Conservation (phyloP, 2,888 invertebrate genomes). For the Tanytarsus gracilentus region DNA sequence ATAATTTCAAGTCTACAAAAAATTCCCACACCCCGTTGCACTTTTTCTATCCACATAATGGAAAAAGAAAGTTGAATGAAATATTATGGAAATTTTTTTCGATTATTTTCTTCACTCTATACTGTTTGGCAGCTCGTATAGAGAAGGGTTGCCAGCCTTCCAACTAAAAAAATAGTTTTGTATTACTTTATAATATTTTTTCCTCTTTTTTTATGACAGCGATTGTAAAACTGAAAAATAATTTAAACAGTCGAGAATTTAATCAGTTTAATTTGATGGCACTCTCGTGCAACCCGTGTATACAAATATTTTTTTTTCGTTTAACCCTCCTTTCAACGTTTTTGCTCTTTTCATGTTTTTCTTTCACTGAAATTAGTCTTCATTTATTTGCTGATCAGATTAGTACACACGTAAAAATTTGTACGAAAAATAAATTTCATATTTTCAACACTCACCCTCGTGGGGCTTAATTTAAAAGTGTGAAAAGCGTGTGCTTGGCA, state of each 20-base stretch:
- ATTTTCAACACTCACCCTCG: too few species aligned
- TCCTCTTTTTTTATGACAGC: background rate
- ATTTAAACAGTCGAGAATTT: background rate
- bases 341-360: background rate
- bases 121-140: too few species aligned
- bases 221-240: background rate
- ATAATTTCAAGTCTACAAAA: background rate
- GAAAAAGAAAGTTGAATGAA: constrained; percentile 9
- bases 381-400: constrained; percentile 14
- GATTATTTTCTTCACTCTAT: constrained; percentile 1
- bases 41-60: too few species aligned
- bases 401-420: too few species aligned
- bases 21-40: too few species aligned
- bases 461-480: too few species aligned
- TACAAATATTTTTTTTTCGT: background rate
- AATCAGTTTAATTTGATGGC: background rate
- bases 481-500: background rate
- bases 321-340: background rate
- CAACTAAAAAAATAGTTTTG: background rate
- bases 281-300: background rate
- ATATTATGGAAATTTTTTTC: constrained; percentile 18
- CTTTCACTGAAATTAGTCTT: constrained; percentile 20
- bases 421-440: too few species aligned
- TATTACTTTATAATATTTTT: background rate
- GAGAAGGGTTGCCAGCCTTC: background rate